Evolutionary conservation across 2,113 vertebrate genomes (phyloP), one percentile per base, ranked within the genome.

Genomic region (Numenius arquata): DNA sequence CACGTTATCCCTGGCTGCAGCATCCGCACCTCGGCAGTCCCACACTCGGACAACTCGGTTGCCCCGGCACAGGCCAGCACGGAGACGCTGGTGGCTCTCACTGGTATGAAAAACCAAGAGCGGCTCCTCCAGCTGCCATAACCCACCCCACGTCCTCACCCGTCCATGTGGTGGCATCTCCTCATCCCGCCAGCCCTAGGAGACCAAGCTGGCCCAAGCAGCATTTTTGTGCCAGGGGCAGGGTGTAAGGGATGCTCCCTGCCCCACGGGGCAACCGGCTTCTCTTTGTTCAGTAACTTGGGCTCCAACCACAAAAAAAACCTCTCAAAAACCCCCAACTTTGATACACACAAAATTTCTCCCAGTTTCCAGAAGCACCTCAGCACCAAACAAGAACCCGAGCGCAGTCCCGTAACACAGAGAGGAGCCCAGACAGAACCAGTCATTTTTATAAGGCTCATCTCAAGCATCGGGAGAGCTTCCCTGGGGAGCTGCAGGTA

Each of bases 251-350:
- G 62, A 30, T 27, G 75, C 32, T 25, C 48, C 62, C 43, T 26
- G 47, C 27, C 15, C 34, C 0, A 0, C 27, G 70, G 38, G 43
- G 18, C 38, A 62, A 4, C 0, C 0, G 3, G 21, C 17, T 7
- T 30, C 25, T 32, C 62, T 74, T 45, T 5, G 1, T 50, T 55
- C 82, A 63, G 29, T 41, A 65, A 21, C 26, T 10, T 19, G 48
- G 55, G 48, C 36, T 77, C 32, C 4, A 17, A 58, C 14, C 53
- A 34, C 7, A 32, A 47, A 18, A 40, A 40, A 41, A 12, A 14
- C 3, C 36, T 9, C 61, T 41, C 26, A 40, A 63, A 29, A 13
- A 8, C 15, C 17, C 4, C 10, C 27, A 73, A 40, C 40, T 36
- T 10, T 3, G 52, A 43, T 21, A 23, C 36, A 43, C 25, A 9